These are phyloP conservation scores for Crepidodera aurea DNA, from an alignment of 2,888 invertebrate genomes.

Conservation along the genomic window DNA sequence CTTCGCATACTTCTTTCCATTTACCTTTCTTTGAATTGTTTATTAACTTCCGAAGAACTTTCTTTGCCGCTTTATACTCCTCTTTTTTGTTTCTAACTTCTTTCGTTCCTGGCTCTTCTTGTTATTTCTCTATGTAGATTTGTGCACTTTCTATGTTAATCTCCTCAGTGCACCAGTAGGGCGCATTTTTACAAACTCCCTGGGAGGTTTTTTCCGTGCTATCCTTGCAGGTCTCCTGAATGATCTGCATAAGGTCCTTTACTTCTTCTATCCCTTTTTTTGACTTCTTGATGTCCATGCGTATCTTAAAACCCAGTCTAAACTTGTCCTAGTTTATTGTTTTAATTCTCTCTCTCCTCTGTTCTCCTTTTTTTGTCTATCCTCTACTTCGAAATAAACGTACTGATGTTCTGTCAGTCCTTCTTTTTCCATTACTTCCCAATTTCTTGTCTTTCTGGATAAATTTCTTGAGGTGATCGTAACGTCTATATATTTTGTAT, in stretches of 20 bases:
- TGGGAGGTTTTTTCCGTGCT: background rate
- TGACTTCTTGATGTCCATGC: background rate
- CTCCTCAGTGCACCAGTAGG: conserved; percentile 3
- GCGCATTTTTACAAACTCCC: background rate
- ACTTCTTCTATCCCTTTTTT: background rate
- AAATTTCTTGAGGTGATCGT: conserved; percentile 11
- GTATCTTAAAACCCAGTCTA: background rate
- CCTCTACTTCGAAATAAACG: conserved; percentile 10
- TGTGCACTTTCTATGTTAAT: background rate
- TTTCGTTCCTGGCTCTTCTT: background rate
- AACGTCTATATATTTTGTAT: conserved; percentile 6
- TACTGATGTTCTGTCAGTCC: conserved; percentile 8
- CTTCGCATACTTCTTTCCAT: conserved; percentile 3
- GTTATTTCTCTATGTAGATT: background rate
- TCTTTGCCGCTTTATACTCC: background rate
- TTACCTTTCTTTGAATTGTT: conserved; percentile 7
- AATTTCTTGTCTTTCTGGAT: conserved; percentile 8
- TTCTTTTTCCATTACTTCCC: conserved; percentile 16
- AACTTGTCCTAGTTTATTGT: background rate
- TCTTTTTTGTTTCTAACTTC: background rate
- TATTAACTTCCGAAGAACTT: background rate
- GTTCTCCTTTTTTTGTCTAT: too few relatives aligned
- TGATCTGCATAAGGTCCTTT: background rate
- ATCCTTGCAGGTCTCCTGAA: too few relatives aligned
- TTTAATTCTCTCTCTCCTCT: too few relatives aligned